A percentile compares a stretch with the other conserved stretches of the same genome.
Evolutionary conservation across 2,797 vertebrate genomes (phyloP).

Genomic region (Coilia nasus): DNA sequence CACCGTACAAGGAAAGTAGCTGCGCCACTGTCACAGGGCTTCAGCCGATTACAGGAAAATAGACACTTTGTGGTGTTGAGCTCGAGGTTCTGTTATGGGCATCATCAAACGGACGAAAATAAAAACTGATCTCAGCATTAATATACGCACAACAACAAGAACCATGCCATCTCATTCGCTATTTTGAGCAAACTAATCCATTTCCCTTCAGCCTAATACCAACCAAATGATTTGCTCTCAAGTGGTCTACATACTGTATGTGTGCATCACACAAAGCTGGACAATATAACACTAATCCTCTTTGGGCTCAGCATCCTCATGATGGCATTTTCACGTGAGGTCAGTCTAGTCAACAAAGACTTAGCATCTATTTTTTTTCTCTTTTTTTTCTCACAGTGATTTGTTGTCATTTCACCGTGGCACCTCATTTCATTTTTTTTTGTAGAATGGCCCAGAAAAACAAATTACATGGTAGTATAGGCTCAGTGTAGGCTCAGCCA

Average conservation of each 20-base stretch:
- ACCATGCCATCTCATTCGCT: not conserved
- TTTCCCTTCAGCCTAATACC: not conserved
- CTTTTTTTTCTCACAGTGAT: not conserved
- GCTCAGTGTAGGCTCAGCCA: too few species aligned
- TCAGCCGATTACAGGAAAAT: not conserved
- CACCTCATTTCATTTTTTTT: not conserved
- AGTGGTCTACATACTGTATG: not conserved
- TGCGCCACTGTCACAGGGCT: not conserved
- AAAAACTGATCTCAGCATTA: not conserved
- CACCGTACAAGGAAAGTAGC: not conserved
- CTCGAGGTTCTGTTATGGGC: not conserved
- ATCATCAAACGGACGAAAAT: not conserved
- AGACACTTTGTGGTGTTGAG: not conserved
- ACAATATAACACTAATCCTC: slow-evolving; percentile 1
- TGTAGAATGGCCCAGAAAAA: not conserved
- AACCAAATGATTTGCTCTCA: not conserved
- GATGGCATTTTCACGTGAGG: slow-evolving; percentile 8
- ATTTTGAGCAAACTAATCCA: not conserved
- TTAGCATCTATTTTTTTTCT: not conserved
- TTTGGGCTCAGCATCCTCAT: not conserved
- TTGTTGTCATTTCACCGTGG: not conserved
- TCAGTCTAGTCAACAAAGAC: not conserved
- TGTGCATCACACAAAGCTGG: slow-evolving; percentile 17
- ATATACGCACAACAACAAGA: not conserved
- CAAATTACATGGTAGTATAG: not conserved